Evolutionary conservation across 2,113 vertebrate genomes (phyloP), one percentile per base, ranked within the genome.

Genomic region (Gadus macrocephalus): DNA sequence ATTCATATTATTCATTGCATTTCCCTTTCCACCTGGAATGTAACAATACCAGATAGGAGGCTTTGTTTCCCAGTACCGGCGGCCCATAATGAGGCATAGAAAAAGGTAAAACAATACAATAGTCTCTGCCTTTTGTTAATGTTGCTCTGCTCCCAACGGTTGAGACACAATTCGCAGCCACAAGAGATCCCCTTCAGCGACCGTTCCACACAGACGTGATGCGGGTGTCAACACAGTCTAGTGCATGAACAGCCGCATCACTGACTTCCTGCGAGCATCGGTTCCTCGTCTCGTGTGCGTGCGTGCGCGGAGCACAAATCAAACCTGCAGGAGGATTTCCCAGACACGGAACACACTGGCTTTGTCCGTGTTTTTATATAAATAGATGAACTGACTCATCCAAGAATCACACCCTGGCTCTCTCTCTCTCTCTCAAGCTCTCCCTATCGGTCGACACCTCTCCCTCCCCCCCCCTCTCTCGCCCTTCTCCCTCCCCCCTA

Each of bases 401-500:
- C 15, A 5, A 16, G 25, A 31, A 14, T 69, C 56, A 17, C 17
- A 22, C 42, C 17, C 20, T 9, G 31, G 6, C 53, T 22, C 20
- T 25, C 58, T 62, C 55, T 68, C 31, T 35, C 31, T 35, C 28
- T 31, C 28, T 31, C 28, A 4, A 35, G 31, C 31, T 35, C 31
- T 35, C 31, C 31, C 31, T 35, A 4, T 35, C 31, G 4, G 53
- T 27, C 53, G 1, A 14, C 53, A 15, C 53, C 53, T 19, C 28
- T 56, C 53, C 28, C n/a, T n/a, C n/a, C 9, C 19, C 9, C 31
- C 31, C 15, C 9, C n/a, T 38, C 19, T 53, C 2, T 60, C 66
- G 25, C 19, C 27, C 22, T 64, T 75, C 55, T 22, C 58, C 19
- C 20, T 28, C 77, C 69, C 77, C 75, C 84, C 83, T 86, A 77